Evolutionary conservation across 2,797 vertebrate species (phyloP), one percentile per base, ranked within the genome.

Genomic region (Paguma larvata): DNA sequence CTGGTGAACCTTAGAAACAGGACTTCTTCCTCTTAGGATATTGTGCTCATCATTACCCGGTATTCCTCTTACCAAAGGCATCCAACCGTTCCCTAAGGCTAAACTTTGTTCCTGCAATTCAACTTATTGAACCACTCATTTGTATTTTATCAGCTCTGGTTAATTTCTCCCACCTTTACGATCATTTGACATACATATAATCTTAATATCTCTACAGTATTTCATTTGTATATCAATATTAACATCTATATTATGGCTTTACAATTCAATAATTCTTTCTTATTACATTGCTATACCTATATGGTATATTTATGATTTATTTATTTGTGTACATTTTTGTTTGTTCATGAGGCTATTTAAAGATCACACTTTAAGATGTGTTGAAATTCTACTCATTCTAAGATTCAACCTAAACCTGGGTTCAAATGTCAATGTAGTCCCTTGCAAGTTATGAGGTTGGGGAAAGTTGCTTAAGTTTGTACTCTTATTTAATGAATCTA

Each of bases 271-370:
- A 73, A 5, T 67, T 63, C 34, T 75, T 92, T 70, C 41, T 32
- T 83, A 12, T 51, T 91, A 48, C 27, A 83, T 84, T 48, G 12
- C 27, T 67, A 63, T 56, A 53, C 12, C 13, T 68, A 25, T 13
- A 14, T 67, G 6, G 5, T 53, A 80, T 73, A 63, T 15, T 73
- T 91, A 46, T 67, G 19, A 73, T 73, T 75, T 8, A 3, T 89
- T 92, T 77, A 67, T 7, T 78, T 65, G 32, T 65, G 23, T 48
- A 18, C 25, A 51, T 8, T 67, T 85, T 85, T 89, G 5, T 72
- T 94, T 85, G 75, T 68, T 90, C 68, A n/a, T 73, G 23, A 87
- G 30, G 12, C 4, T 83, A 63, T 87, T 93, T 59, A 92, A 92
- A 11, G 21, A 18, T 73, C 41, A 44, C 10, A 25, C 11, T 85